Evolutionary conservation across 2,113 vertebrate species (phyloP), one percentile per base, ranked within the genome.

Genomic region (Lipotes vexillifer): DNA sequence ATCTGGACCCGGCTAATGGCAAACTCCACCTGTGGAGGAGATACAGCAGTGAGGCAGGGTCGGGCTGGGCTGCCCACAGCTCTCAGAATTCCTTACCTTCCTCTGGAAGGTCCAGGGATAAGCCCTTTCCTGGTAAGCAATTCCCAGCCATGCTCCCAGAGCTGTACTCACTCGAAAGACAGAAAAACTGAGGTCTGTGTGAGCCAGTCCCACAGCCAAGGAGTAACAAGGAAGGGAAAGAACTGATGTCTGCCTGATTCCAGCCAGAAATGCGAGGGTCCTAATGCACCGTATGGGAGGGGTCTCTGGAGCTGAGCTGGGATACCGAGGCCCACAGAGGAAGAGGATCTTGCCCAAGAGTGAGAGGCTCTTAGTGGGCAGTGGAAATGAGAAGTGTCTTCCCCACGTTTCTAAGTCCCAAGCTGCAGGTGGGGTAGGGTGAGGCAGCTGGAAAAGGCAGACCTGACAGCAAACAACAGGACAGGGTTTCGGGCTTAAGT

Each of bases 1-100:
- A 99, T 99, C 98, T 99, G 99, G 95, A 99, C 99, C n/a, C 99
- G 98, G 41, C 99, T 99, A 8, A 99, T 95, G 59, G 98, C 99
- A 8, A 99, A 99, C 96, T 99, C 99, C 98, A 99, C 97, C 99
- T 99, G 93, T 0, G 36, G 88, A 94, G 86, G 68, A 41, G 93
- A 94, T 0, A 78, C 14, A 77, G 93, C 10, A 0, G 41, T 96
- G 36, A 55, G 23, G 17, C 0, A 0, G 6, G 41, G 33, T 10
- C 31, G 57, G 69, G 46, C 29, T 1, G 27, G 14, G 57, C 17
- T 0, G 23, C 25, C 61, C 2, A 4, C 2, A 0, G 11, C 46
- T 25, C 75, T 59, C 5, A 0, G 52, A 31, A 20, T 8, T 3
- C 15, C 65, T 90, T 3, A 2, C 25, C 41, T 66, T 27, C 36